Evolutionary conservation across 2,888 invertebrate genomes (phyloP).

Genomic region (Blomia tropicalis): DNA sequence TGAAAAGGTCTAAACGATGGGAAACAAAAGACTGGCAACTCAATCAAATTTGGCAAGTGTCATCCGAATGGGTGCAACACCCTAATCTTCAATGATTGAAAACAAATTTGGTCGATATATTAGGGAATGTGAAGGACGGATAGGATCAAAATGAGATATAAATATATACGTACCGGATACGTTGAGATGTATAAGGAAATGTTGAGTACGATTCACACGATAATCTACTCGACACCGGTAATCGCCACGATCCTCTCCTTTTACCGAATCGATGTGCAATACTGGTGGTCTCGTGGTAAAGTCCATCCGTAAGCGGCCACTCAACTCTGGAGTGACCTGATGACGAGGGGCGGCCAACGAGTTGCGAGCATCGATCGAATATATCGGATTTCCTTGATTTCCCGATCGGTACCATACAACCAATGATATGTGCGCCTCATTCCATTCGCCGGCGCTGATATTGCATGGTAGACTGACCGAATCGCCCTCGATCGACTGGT

Average conservation of each 20-base stretch:
- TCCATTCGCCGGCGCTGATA: slow-evolving; percentile 23
- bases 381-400: slow-evolving; percentile 27
- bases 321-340: slow-evolving; percentile 24
- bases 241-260: slow-evolving; percentile 69
- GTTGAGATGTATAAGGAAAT: slow-evolving; percentile 23
- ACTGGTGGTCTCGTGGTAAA: slow-evolving; percentile 33
- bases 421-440: slow-evolving; percentile 29
- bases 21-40: neutral
- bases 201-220: slow-evolving; percentile 44
- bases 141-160: neutral
- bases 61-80: too few species aligned
- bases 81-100: too few species aligned
- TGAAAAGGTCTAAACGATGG: neutral
- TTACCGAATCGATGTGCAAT: slow-evolving; percentile 54
- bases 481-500: slow-evolving; percentile 28
- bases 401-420: slow-evolving; percentile 29
- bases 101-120: too few species aligned
- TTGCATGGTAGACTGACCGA: slow-evolving; percentile 30
- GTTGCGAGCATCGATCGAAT: slow-evolving; percentile 29
- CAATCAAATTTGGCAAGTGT: neutral
- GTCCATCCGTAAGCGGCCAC: slow-evolving; percentile 30
- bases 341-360: slow-evolving; percentile 27
- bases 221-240: slow-evolving; percentile 81
- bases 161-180: slow-evolving; percentile 20
- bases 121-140: too few species aligned